These are phyloP conservation scores for Leguminivora glycinivorella DNA, from an alignment of 1,140 invertebrate genomes.

Conservation along the genomic window DNA sequence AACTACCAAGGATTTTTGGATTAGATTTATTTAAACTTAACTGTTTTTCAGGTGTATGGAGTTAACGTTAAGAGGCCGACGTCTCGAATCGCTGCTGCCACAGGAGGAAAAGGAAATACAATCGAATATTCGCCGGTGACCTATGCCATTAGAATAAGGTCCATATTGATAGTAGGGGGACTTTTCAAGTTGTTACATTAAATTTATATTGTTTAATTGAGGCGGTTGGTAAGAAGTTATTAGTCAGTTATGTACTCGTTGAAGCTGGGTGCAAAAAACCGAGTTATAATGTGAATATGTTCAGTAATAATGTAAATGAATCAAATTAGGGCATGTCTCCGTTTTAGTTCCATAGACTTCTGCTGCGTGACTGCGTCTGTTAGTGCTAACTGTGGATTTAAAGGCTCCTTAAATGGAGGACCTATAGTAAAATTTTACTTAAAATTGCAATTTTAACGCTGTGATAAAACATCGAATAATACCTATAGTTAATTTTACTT, in stretches of 20 bases:
- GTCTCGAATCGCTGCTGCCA: slow-evolving; percentile 37
- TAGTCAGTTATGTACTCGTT: too few relatives aligned
- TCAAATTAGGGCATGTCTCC: too few relatives aligned
- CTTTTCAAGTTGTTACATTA: neutral
- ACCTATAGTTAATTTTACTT: neutral
- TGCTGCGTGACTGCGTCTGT: too few relatives aligned
- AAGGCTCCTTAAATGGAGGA: too few relatives aligned
- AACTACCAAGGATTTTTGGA: too few relatives aligned
- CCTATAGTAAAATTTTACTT: neutral
- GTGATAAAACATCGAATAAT: neutral
- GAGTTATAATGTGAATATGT: too few relatives aligned
- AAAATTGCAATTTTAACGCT: neutral
- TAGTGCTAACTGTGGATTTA: too few relatives aligned
- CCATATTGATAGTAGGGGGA: neutral
- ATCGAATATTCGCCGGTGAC: neutral
- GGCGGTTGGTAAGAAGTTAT: neutral
- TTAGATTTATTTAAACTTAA: too few relatives aligned
- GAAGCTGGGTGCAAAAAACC: too few relatives aligned
- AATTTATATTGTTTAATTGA: neutral
- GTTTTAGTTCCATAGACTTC: too few relatives aligned
- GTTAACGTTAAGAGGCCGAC: slow-evolving; percentile 48
- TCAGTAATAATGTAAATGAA: too few relatives aligned
- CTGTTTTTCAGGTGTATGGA: slow-evolving; percentile 55
- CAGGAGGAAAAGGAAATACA: slow-evolving; percentile 33
- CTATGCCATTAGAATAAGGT: neutral